Evolutionary conservation across 2,888 invertebrate genomes (phyloP).

Genomic region (Lasioglossum leucozonium): DNA sequence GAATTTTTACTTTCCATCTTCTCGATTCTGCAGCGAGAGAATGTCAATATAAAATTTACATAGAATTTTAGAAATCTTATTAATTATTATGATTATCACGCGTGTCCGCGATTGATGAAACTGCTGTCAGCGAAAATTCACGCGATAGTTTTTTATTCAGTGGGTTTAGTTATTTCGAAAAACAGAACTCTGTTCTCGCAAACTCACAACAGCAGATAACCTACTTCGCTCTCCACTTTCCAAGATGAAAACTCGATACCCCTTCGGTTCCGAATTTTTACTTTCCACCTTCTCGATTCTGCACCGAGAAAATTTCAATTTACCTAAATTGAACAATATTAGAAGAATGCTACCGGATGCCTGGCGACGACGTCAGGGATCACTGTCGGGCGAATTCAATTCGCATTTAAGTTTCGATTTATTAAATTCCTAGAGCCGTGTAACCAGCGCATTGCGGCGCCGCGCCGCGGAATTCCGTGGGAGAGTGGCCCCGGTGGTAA

Average conservation of each 20-base stretch:
- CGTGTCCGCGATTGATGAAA: not conserved
- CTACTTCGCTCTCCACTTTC: conserved; percentile 1
- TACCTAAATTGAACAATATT: too few species aligned
- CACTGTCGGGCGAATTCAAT: conserved; percentile 17
- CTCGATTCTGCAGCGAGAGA: not conserved
- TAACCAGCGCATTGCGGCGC: not conserved
- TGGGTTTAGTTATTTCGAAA: not conserved
- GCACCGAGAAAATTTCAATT: too few species aligned
- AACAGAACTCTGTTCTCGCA: not conserved
- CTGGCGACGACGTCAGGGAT: not conserved
- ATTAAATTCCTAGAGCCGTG: conserved; percentile 15
- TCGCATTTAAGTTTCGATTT: conserved; percentile 31
- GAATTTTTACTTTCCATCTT: conserved; percentile 7
- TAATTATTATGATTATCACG: too few species aligned
- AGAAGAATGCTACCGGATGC: too few species aligned
- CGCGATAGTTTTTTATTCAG: too few species aligned
- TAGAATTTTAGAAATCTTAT: too few species aligned
- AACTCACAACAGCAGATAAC: not conserved
- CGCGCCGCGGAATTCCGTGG: not conserved
- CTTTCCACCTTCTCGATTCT: not conserved
- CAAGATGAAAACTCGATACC: not conserved
- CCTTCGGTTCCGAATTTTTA: not conserved
- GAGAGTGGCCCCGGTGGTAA: not conserved
- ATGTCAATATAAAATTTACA: too few species aligned
- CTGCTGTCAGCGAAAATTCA: too few species aligned